Base-by-base conservation (phyloP, 2,888 invertebrate genomes). In the Amphipoea lucens region DNA sequence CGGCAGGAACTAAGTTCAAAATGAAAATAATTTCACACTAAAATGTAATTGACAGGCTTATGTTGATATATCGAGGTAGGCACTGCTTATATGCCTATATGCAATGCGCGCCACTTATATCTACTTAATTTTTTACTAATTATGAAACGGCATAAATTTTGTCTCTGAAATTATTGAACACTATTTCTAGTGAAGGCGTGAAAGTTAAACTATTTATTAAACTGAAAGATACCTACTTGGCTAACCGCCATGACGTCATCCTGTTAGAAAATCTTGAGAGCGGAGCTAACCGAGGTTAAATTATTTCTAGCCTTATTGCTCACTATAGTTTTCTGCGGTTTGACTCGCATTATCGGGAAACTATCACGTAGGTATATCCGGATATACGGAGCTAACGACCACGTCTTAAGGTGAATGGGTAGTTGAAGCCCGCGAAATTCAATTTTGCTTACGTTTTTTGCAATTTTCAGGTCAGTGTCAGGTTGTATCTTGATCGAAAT, bases 211-310 rank as follows among this genome's bases (percentile, higher is more conserved):
- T 71, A 75, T 71, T 67, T 72, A 77, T 72, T 71, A 72, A 72
- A 74, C 81, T 60, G n/a, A 57, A n/a, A 77, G 57, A 77, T 77
- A 74, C 36, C 36, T 36, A 36, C 72, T 74, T 81, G 72, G 81
- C 74, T 51, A 67, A 51, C 48, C 57, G 68, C 77, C 74, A 68
- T 65, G 71, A 66, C 63, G 60, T 42, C 63, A 65, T 36, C n/a
- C 45, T 74, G 40, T 72, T 77, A 74, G 70, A 80, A 80, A 82
- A 82, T 66, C 70, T 74, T 45, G 54, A 68, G n/a, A 73, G 57
- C 68, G 51, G 48, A 76, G 65, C 70, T 74, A 72, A 72, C 67
- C 42, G 42, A 29, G 12, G 14, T 40, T 83, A 1, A 51, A 75
- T 68, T 68, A 67, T 77, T 70, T 66, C 60, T 74, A n/a, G 12